These are phyloP conservation scores for Rhinichthys klamathensis DNA, from an alignment of 2,113 vertebrate species.

Conservation along the genomic window DNA sequence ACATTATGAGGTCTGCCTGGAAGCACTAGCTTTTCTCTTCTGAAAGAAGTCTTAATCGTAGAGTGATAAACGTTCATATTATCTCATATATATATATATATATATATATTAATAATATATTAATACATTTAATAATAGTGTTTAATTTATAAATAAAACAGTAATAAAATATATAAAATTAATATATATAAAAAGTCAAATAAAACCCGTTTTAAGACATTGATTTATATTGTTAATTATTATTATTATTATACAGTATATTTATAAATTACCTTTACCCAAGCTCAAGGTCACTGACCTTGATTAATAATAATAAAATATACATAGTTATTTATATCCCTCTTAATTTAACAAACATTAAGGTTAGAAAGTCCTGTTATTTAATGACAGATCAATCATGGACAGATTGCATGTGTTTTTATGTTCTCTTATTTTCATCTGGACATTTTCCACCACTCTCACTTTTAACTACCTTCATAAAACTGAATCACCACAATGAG, in stretches of 20 bases:
- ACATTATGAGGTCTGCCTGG: slow-evolving; percentile 16
- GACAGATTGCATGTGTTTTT: slow-evolving; percentile 54
- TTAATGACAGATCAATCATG: no score
- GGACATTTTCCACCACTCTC: slow-evolving; percentile 50
- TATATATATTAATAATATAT: neutral
- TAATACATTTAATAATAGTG: neutral
- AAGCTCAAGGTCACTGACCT: no score
- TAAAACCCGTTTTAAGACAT: no score
- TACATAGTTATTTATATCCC: no score
- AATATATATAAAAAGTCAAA: neutral
- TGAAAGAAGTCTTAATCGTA: neutral
- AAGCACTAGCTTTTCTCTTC: slow-evolving; percentile 10
- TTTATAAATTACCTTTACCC: no score
- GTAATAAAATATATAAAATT: neutral
- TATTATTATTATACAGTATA: neutral
- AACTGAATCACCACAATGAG: slow-evolving; percentile 47
- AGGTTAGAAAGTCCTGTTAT: neutral
- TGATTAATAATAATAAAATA: no score
- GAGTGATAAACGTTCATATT: no score
- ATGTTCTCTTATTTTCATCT: slow-evolving; percentile 59
- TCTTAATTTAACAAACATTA: neutral
- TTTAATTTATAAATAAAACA: neutral
- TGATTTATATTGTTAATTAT: neutral
- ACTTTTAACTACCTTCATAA: slow-evolving; percentile 50
- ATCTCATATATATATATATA: no score